Percentiles rank a stretch among this genome's conserved stretches.
phyloP scores from a whole-genome alignment of 2,113 vertebrate genomes.

The Seriola quinqueradiata region DNA sequence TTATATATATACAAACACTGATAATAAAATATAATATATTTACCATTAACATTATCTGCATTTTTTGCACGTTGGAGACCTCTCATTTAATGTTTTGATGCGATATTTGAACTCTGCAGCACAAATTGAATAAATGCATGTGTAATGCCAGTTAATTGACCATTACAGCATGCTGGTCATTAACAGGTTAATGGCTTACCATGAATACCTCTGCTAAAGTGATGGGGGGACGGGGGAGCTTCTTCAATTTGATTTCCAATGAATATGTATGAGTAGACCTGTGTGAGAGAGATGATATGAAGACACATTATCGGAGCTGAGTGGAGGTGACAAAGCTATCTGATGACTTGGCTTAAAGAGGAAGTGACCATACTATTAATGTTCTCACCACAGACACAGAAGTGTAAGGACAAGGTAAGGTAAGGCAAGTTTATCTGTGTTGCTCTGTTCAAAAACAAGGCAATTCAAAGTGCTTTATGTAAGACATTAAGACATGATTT shows the following conservation, averaged over 20 bases:
- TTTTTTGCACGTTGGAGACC: constrained; percentile 23
- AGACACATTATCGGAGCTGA: constrained; percentile 69
- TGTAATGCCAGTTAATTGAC: constrained; percentile 69
- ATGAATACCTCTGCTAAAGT: constrained; percentile 72
- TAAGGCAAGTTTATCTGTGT: constrained; percentile 12
- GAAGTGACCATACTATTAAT: constrained; percentile 62
- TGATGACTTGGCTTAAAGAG: constrained; percentile 64
- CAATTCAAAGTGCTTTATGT: not conserved
- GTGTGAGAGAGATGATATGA: constrained; percentile 62
- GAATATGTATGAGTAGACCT: constrained; percentile 77
- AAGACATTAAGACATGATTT: not conserved
- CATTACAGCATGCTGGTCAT: constrained; percentile 54
- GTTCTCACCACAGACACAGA: constrained; percentile 25
- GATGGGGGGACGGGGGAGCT: constrained; percentile 53
- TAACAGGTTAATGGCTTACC: constrained; percentile 79
- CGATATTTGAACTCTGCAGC: constrained; percentile 46
- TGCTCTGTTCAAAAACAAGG: not conserved
- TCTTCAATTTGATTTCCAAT: constrained; percentile 74
- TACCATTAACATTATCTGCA: constrained; percentile 10
- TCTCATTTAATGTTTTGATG: constrained; percentile 25
- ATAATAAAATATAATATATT: not conserved
- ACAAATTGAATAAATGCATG: constrained; percentile 60
- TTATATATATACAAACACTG: not conserved
- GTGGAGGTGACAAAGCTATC: constrained; percentile 69
- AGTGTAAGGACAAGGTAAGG: constrained; percentile 23